A percentile compares a stretch with the other conserved stretches of the same genome.
These are phyloP conservation scores for Choloepus didactylus DNA, from an alignment of 2,797 vertebrate species.

Conservation along the genomic window DNA sequence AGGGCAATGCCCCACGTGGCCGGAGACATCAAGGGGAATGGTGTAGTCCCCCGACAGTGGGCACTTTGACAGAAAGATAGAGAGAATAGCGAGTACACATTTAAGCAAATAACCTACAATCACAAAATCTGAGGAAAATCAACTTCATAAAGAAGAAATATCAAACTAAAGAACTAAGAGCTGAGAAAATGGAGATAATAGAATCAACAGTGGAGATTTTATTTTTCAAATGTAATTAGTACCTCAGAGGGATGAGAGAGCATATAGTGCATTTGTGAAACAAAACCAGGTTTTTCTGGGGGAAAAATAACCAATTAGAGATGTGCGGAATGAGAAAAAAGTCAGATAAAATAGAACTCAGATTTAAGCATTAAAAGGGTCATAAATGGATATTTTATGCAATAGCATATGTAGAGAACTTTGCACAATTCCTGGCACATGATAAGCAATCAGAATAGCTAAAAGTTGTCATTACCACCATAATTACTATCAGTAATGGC, in stretches of 20 bases:
- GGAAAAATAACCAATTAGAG: background rate
- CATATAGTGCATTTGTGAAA: background rate
- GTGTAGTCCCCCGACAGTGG: background rate
- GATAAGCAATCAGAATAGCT: background rate
- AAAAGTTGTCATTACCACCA: background rate
- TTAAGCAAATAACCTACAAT: conserved; percentile 20
- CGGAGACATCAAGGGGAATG: background rate
- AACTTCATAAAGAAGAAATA: background rate
- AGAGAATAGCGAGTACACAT: background rate
- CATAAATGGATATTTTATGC: background rate
- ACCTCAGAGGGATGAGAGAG: background rate
- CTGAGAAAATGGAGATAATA: background rate
- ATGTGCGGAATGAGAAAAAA: conserved; percentile 12
- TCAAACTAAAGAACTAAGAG: background rate
- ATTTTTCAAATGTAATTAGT: background rate
- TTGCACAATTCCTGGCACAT: background rate
- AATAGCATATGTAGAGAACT: background rate
- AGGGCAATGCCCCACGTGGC: background rate
- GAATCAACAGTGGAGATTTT: background rate
- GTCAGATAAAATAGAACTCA: conserved; percentile 12
- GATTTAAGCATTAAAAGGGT: background rate
- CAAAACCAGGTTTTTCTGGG: conserved; percentile 25
- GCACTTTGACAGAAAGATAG: background rate
- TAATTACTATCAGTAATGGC: background rate
- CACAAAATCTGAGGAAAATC: conserved; percentile 23